Evolutionary conservation across 2,797 vertebrate species (phyloP), one percentile per base, ranked within the genome.

Genomic region (Chromis chromis): DNA sequence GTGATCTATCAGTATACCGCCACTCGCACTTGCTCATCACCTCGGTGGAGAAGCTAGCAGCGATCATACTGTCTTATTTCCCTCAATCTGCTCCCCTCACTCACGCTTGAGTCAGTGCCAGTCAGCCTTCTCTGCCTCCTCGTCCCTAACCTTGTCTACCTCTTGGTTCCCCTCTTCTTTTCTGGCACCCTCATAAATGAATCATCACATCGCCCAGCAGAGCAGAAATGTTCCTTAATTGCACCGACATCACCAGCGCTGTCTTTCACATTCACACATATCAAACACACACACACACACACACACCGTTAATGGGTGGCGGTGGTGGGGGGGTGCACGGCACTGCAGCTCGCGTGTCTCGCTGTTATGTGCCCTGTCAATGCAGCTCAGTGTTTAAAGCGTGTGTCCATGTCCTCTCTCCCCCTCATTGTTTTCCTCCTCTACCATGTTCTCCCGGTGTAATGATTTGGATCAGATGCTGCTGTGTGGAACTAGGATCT

Each of bases 141-240:
- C 63, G 10, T 78, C 83, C 77, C 82, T 65, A 76, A 80, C 82
- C 84, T 76, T 31, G 71, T 82, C 88, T 86, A 70, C 86, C 82
- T 85, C 83, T 55, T 19, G 65, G 54, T 74, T 86, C 73, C 70
- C 40, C 73, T 68, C 75, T 65, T 39, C 76, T 83, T 65, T 67
- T 54, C 84, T 75, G 85, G 84, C 79, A 66, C 88, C 83, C 86
- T 91, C 86, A 92, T 92, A 92, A 92, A 93, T 92, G 87, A 93
- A 91, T 92, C 90, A 94, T 91, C 85, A 76, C 88, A 81, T 89
- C 80, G 83, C 82, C 88, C 91, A 88, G 86, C 86, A 79, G 90
- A 92, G 93, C 91, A 92, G 91, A 91, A 92, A 91, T 91, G 88
- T 90, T 89, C 86, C 89, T 85, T 93, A 92, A 93, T 92, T 92